Percentiles rank a stretch among this genome's conserved stretches.
Conservation (phyloP, 2,113 vertebrate species). For the Petrocephalus microphthalmus region DNA sequence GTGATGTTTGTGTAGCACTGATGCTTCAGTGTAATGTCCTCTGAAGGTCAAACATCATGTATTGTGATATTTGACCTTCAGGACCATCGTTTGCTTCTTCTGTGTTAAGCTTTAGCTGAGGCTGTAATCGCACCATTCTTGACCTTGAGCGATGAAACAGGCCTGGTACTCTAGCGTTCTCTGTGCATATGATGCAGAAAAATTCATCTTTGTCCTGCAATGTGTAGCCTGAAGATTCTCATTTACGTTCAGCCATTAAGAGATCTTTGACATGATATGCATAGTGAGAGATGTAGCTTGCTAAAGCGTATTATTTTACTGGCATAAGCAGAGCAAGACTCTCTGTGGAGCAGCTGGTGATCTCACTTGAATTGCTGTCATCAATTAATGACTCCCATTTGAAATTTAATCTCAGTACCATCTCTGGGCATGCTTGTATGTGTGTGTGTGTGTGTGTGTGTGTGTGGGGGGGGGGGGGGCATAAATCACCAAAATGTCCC, state of each 20-base stretch:
- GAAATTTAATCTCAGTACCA: conserved; percentile 7
- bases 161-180: conserved; percentile 29
- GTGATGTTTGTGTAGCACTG: conserved; percentile 14
- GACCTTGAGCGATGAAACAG: conserved; percentile 35
- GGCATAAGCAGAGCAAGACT: neutral
- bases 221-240: conserved; percentile 8
- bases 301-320: neutral
- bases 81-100: conserved; percentile 21
- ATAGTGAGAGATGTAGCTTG: neutral
- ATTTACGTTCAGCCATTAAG: neutral
- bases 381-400: neutral
- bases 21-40: conserved; percentile 17
- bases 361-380: neutral
- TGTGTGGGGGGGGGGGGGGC: neutral
- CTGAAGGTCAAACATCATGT: conserved; percentile 7
- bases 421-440: neutral
- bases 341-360: neutral
- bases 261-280: neutral
- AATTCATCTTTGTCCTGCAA: conserved; percentile 18
- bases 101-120: conserved; percentile 15
- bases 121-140: conserved; percentile 27
- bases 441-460: neutral
- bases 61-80: conserved; percentile 35
- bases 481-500: too few species aligned
- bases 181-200: conserved; percentile 19